A percentile compares a stretch with the other conserved stretches of the same genome.
These are phyloP conservation scores for Conger conger DNA, from an alignment of 2,113 vertebrate genomes.

Conservation along the genomic window DNA sequence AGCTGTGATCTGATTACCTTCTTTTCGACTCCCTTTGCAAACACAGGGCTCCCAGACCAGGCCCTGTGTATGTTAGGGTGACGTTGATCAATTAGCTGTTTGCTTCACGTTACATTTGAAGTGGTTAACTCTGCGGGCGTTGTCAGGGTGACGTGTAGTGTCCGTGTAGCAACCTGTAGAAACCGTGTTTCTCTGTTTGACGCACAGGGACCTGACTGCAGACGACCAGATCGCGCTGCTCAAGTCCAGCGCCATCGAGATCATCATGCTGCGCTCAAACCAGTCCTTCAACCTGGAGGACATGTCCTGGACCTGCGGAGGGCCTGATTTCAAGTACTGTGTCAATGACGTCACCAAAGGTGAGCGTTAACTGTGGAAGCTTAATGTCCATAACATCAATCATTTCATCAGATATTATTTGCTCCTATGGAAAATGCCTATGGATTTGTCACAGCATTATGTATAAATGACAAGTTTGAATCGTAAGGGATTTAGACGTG, in stretches of 20 bases:
- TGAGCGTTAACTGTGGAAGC: conserved; percentile 50
- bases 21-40: background rate
- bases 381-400: no score
- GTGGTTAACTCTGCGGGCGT: background rate
- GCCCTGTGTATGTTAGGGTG: no score
- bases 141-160: background rate
- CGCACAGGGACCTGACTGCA: conserved; percentile 78
- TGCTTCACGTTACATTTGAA: background rate
- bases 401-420: no score
- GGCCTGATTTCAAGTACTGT: conserved; percentile 86
- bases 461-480: no score
- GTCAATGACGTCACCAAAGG: conserved; percentile 88
- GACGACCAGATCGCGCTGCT: conserved; percentile 97
- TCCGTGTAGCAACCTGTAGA: background rate
- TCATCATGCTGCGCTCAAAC: conserved; percentile 97
- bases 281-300: conserved; percentile 92
- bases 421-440: no score
- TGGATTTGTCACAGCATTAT: no score
- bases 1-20: no score
- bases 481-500: no score
- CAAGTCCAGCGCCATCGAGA: conserved; percentile 96
- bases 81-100: no score
- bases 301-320: conserved; percentile 94
- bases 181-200: background rate
- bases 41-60: no score